Evolutionary conservation across 2,797 vertebrate species (phyloP), one percentile per base, ranked within the genome.

Genomic region (Spinus pinus): DNA sequence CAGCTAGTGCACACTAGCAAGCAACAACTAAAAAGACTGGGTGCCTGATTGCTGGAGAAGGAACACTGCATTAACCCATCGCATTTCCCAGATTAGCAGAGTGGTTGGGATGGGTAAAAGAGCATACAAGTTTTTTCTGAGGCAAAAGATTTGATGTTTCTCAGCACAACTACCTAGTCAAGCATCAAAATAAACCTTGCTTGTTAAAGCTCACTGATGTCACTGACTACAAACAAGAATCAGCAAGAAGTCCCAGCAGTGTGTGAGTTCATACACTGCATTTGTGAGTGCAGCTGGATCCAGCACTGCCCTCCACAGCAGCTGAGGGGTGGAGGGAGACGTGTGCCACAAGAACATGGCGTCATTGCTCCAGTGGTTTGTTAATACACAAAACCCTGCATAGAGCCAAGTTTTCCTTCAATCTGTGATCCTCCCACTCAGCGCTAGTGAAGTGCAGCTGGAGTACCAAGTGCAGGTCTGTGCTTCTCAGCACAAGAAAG

Each of bases 191-290:
- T 11, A 47, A 58, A 35, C 17, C 4, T 58, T 35, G 30, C 8
- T 31, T 27, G 8, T 54, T 53, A 15, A 44, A 37, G 14, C 20
- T 56, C 0, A 1, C 11, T 41, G 23, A 9, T 25, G 16, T 4
- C 5, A 1, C 7, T 28, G 27, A 4, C 7, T 7, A 14, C 15
- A 12, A 41, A 9, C 13, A 31, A 44, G 25, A 18, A 17, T 5
- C 16, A 2, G 42, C 10, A 8, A 17, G 30, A 33, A 49, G 11
- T 6, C 8, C 17, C 5, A 8, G 37, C 0, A 4, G 12, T 21
- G 2, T 1, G 9, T 22, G 41, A 22, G 30, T 37, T 25, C 0
- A 2, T 14, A 7, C 2, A 3, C 12, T 16, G 15, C 3, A 12
- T 35, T 6, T 3, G 3, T 7, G 31, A 30, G 5, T 0, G 21